Percentiles rank a stretch among this genome's conserved stretches.
These are phyloP conservation scores for Thera obeliscata DNA, from an alignment of 2,888 invertebrate species.

Conservation along the genomic window DNA sequence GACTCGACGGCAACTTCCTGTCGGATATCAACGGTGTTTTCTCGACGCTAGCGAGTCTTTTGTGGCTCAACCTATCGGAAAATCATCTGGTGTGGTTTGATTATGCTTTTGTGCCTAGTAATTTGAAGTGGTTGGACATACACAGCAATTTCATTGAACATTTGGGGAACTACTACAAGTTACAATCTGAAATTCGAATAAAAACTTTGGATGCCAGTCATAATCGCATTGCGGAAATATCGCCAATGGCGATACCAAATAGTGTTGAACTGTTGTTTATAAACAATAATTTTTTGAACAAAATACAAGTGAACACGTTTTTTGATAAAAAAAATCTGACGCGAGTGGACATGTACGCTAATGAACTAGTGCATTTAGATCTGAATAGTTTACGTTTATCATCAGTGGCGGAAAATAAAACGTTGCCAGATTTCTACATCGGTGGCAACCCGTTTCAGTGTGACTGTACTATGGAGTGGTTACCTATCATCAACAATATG, in stretches of 20 bases:
- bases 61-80: conserved; percentile 95
- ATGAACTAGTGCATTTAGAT: conserved; percentile 92
- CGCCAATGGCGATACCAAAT: conserved; percentile 93
- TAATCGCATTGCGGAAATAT: conserved; percentile 93
- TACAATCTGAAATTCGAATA: conserved; percentile 91
- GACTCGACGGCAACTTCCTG: conserved; percentile 94
- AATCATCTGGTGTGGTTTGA: conserved; percentile 97
- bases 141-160: conserved; percentile 95
- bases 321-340: conserved; percentile 93
- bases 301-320: conserved; percentile 93
- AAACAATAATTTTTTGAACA: conserved; percentile 93
- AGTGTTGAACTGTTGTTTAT: conserved; percentile 94
- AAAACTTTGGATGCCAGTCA: conserved; percentile 95
- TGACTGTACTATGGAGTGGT: conserved; percentile 98
- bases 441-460: conserved; percentile 97
- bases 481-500: conserved; percentile 94
- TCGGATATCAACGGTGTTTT: conserved; percentile 96
- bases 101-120: conserved; percentile 95
- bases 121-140: conserved; percentile 95
- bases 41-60: conserved; percentile 91
- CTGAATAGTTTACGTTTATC: conserved; percentile 91
- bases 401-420: conserved; percentile 88
- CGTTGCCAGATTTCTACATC: conserved; percentile 94
- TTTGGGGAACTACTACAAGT: conserved; percentile 94
- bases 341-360: conserved; percentile 95